phyloP scores from a whole-genome alignment of 2,888 invertebrate species.

The Plagodis dolabraria region DNA sequence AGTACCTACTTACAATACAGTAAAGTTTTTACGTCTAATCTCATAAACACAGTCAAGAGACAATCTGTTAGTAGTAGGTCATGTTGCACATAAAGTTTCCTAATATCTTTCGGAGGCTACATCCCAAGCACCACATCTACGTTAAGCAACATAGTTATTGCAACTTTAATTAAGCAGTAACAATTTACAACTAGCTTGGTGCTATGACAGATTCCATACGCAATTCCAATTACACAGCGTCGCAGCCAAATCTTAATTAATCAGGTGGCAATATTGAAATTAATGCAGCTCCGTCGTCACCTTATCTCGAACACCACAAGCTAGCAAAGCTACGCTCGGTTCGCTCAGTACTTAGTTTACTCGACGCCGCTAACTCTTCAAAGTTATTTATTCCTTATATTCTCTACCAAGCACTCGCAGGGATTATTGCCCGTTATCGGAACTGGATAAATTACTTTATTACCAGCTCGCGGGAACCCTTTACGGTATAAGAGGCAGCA shows the following conservation, averaged over 20 bases:
- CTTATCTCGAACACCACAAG: slow-evolving; percentile 36
- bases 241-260: slow-evolving; percentile 40
- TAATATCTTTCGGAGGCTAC: neutral
- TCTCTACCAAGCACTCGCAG: slow-evolving; percentile 43
- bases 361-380: slow-evolving; percentile 21
- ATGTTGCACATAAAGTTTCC: too few relatives aligned
- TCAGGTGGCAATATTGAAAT: slow-evolving; percentile 42
- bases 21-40: too few relatives aligned
- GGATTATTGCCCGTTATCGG: slow-evolving; percentile 80
- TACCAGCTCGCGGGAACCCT: slow-evolving; percentile 69
- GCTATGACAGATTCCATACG: slow-evolving; percentile 22
- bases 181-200: neutral
- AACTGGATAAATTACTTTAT: slow-evolving; percentile 82
- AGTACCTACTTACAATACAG: too few relatives aligned
- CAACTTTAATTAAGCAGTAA: slow-evolving; percentile 20
- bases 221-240: slow-evolving; percentile 24
- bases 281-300: slow-evolving; percentile 25
- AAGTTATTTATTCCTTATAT: slow-evolving; percentile 33
- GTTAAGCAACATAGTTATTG: neutral
- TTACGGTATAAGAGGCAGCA: slow-evolving; percentile 60
- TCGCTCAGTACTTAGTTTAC: slow-evolving; percentile 13
- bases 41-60: too few relatives aligned
- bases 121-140: neutral
- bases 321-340: slow-evolving; percentile 1
- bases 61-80: too few relatives aligned